Evolutionary conservation across 2,113 vertebrate species (phyloP).

Genomic region (Menura novaehollandiae): DNA sequence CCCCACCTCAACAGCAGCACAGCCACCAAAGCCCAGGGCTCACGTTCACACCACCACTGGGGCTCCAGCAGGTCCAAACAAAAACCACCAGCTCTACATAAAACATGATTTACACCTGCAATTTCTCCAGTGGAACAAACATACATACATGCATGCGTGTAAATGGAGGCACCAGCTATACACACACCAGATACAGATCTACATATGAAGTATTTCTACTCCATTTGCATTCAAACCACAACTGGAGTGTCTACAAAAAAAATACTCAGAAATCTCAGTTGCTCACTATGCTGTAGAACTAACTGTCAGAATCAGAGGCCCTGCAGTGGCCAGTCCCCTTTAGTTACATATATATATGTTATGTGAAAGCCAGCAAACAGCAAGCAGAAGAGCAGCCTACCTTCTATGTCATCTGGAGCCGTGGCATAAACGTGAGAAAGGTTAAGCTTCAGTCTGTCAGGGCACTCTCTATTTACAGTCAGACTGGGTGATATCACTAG

Average conservation of each 20-base stretch:
- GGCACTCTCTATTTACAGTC: conserved; percentile 72
- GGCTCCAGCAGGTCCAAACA: neutral
- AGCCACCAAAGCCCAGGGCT: neutral
- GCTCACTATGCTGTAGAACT: neutral
- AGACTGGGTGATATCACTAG: conserved; percentile 80
- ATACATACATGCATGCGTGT: accelerated
- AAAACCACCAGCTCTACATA: neutral
- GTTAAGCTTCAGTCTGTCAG: conserved; percentile 67
- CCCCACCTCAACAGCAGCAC: neutral
- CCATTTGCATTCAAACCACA: neutral
- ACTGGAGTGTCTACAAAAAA: neutral
- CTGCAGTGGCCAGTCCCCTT: neutral
- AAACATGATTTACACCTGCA: neutral
- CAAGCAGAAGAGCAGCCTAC: conserved; percentile 64
- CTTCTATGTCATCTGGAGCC: conserved; percentile 76
- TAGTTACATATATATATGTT: neutral
- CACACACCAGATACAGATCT: neutral
- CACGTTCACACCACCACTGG: accelerated
- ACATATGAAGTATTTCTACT: neutral
- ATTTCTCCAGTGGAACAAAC: neutral
- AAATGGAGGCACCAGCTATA: neutral
- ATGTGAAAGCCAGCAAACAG: neutral
- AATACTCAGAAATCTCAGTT: neutral
- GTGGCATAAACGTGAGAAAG: conserved; percentile 51
- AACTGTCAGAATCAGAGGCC: neutral